phyloP scores from a whole-genome alignment of 2,113 vertebrate genomes.

The Periophthalmodon schlosseri region DNA sequence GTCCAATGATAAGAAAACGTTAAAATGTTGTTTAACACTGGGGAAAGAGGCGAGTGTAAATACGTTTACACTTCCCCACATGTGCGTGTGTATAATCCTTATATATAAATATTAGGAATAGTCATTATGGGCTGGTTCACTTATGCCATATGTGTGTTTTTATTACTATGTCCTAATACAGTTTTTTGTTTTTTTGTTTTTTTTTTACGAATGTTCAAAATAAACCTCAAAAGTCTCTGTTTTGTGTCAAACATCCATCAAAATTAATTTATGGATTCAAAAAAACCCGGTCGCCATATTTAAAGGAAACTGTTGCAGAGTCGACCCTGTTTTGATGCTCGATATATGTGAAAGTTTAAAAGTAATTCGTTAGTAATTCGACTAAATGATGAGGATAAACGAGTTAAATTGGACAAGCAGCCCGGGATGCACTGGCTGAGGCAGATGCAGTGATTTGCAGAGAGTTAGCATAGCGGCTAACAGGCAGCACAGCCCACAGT shows the following conservation, averaged over 20 bases:
- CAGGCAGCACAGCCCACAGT: neutral
- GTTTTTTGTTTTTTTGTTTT: too few species aligned
- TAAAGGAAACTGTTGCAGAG: neutral
- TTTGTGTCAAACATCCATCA: neutral
- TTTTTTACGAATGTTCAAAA: too few species aligned
- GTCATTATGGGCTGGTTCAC: too few species aligned
- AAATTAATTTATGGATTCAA: neutral
- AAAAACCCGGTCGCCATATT: neutral
- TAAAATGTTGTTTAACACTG: too few species aligned
- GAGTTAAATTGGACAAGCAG: neutral
- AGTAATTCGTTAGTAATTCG: neutral
- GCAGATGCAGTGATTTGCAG: slow-evolving; percentile 61
- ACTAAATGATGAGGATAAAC: neutral
- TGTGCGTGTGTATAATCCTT: too few species aligned
- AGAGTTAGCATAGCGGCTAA: slow-evolving; percentile 49
- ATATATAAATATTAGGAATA: too few species aligned
- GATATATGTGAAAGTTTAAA: neutral
- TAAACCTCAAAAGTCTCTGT: neutral
- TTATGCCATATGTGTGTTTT: too few species aligned
- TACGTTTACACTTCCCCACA: too few species aligned
- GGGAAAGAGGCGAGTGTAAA: too few species aligned
- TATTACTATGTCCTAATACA: too few species aligned
- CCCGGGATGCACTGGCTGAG: neutral
- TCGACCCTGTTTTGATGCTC: neutral
- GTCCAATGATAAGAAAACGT: too few species aligned